Conservation (phyloP, 2,113 vertebrate genomes). For the Pygoscelis adeliae region DNA sequence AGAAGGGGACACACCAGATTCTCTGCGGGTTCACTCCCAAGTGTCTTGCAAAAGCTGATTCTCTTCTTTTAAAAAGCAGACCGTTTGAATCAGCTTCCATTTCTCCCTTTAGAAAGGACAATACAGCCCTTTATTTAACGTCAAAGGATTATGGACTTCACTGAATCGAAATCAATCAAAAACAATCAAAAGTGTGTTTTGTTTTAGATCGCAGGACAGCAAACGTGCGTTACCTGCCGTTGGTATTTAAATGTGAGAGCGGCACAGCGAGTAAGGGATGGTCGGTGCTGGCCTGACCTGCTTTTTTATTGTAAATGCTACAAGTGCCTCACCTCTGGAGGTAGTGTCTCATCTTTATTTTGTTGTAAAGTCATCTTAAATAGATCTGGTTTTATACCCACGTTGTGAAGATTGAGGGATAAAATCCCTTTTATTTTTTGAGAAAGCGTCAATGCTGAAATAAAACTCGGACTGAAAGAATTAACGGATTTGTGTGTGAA, state of each 20-base stretch:
- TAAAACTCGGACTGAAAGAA: neutral
- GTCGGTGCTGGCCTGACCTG: rapidly evolving
- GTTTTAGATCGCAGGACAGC: neutral
- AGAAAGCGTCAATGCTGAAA: neutral
- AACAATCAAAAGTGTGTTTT: neutral
- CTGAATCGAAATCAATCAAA: neutral
- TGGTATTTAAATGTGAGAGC: neutral
- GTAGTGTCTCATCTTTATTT: neutral
- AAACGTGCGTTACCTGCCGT: rapidly evolving
- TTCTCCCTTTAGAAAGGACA: neutral
- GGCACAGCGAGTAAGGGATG: rapidly evolving
- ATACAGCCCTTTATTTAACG: rapidly evolving
- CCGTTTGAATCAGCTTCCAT: rapidly evolving
- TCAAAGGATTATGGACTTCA: neutral
- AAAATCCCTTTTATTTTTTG: neutral
- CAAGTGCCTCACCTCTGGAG: neutral
- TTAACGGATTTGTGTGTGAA: neutral
- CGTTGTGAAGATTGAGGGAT: neutral
- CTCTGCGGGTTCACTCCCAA: neutral
- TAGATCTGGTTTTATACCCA: neutral
- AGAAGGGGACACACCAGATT: neutral
- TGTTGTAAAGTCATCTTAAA: neutral
- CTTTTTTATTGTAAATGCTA: rapidly evolving
- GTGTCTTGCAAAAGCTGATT: rapidly evolving
- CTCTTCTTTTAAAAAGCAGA: neutral